Base-by-base conservation (phyloP, 2,888 invertebrate species). In the Volucella bombylans region DNA sequence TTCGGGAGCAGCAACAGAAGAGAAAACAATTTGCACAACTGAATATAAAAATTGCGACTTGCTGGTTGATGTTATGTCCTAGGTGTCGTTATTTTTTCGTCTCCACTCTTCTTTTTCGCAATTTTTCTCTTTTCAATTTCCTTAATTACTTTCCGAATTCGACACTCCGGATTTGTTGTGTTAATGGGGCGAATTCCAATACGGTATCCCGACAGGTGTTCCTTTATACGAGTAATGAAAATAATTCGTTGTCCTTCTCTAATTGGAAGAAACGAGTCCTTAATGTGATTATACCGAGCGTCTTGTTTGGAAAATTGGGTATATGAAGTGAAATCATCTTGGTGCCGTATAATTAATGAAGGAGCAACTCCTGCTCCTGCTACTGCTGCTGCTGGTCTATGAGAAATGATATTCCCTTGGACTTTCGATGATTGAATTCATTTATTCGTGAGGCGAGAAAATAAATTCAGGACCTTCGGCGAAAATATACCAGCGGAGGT, bases 71-170 rank as follows among this genome's bases (percentile, higher is more conserved):
- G 41, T 69, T 31, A 23, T 38, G n/a, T 71, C 38, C 59, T 61
- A 1, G 14, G 38, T 11, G 68, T 14, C 18, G 41, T 14, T 55
- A 38, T 0, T 31, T 45, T 45, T 45, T 15, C 23, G 4, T 23
- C 23, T 23, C 23, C 23, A 23, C 57, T 43, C 45, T 31, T 47
- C 15, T 38, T 31, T 69, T 57, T 49, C 10, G 31, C 23, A 23
- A 23, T 23, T 68, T 45, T 69, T 18, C 18, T 15, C 8, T 0
- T 23, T 18, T 14, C 62, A 47, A 62, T 69, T 39, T 54, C 11
- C 23, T 55, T 77, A 69, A 77, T 77, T 77, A 68, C 76, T 61
- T 68, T 74, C 62, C 45, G 54, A 77, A 61, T 68, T 54, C 52
- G 52, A 52, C 68, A 45, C 72, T 45, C 47, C 10, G 18, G 64